phyloP scores from a whole-genome alignment of 2,888 invertebrate species.

The Ectemnius lituratus region DNA sequence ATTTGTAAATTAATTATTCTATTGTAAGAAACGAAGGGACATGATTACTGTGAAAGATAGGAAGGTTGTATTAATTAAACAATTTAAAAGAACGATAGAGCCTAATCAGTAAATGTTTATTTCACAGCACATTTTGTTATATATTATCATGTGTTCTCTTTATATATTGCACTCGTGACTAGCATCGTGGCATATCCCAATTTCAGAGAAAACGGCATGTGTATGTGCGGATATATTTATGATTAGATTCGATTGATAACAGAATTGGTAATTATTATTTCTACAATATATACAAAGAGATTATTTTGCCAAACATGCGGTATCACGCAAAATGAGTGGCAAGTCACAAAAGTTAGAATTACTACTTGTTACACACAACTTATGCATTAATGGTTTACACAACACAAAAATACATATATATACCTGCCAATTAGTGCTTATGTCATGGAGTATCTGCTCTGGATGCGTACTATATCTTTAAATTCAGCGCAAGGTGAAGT shows the following conservation, averaged over 20 bases:
- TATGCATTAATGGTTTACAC: slow-evolving; percentile 25
- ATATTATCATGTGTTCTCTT: slow-evolving; percentile 48
- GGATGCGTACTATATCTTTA: slow-evolving; percentile 12
- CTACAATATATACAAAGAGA: slow-evolving; percentile 71
- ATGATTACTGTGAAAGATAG: slow-evolving; percentile 24
- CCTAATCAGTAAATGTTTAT: slow-evolving; percentile 63
- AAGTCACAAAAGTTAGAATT: slow-evolving; percentile 32
- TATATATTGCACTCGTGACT: slow-evolving; percentile 50
- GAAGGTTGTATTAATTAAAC: too few species aligned
- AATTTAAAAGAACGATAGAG: slow-evolving; percentile 22
- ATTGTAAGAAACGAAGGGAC: slow-evolving; percentile 8
- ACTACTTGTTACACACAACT: slow-evolving; percentile 32
- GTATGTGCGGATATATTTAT: slow-evolving; percentile 52
- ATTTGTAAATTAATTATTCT: neutral
- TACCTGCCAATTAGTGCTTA: slow-evolving; percentile 11
- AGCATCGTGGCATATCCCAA: slow-evolving; percentile 44
- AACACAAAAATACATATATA: slow-evolving; percentile 34
- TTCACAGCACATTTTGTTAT: slow-evolving; percentile 61
- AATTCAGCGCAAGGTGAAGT: slow-evolving; percentile 30
- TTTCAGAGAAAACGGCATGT: slow-evolving; percentile 48
- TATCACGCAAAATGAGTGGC: slow-evolving; percentile 57
- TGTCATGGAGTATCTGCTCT: too few species aligned
- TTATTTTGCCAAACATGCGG: slow-evolving; percentile 57
- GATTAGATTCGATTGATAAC: slow-evolving; percentile 59
- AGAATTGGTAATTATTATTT: slow-evolving; percentile 64